These are phyloP conservation scores for Pogona vitticeps DNA, from an alignment of 2,113 vertebrate genomes.

Conservation along the genomic window DNA sequence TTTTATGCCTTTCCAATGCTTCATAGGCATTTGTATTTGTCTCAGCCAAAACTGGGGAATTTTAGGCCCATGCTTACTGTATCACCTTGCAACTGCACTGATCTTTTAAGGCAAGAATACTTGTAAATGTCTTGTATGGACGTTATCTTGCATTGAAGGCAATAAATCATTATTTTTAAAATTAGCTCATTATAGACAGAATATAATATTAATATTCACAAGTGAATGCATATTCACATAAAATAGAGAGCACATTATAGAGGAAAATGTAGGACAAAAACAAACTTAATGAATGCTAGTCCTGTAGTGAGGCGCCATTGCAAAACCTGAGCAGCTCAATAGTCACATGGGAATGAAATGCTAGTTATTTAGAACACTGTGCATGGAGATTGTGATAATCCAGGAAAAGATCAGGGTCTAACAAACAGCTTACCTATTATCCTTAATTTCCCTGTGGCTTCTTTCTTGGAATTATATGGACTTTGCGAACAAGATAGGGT, in stretches of 20 bases:
- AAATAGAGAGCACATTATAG: neutral
- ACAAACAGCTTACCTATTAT: neutral
- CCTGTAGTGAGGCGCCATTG: neutral
- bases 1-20: neutral
- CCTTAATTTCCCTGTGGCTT: neutral
- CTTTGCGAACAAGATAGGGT: neutral
- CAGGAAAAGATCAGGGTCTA: neutral
- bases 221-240: neutral
- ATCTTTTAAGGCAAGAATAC: slow-evolving; percentile 36
- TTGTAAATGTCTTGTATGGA: slow-evolving; percentile 29
- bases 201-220: neutral
- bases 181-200: neutral
- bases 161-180: slow-evolving; percentile 24
- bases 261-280: neutral
- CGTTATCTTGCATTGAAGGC: neutral
- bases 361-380: neutral
- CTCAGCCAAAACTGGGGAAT: too few species aligned
- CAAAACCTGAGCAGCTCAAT: neutral
- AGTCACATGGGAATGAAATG: neutral
- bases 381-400: neutral
- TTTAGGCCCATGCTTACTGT: too few species aligned
- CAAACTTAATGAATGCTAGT: neutral
- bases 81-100: neutral
- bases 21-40: neutral
- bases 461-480: neutral